Conservation (phyloP, 2,888 invertebrate species). For the Lochmaea capreae region DNA sequence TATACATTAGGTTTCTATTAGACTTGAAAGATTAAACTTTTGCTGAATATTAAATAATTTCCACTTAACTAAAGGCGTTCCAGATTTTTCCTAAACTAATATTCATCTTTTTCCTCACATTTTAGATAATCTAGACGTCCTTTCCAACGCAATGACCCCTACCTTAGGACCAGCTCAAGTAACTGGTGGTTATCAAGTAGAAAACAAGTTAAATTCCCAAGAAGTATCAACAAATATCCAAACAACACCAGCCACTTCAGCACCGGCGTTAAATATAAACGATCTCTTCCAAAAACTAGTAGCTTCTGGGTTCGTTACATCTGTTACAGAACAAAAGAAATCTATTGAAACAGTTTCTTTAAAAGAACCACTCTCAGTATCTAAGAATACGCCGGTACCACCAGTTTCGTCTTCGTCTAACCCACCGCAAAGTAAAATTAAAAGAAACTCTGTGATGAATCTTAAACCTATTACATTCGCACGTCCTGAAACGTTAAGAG, state of each 20-base stretch:
- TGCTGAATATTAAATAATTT: not conserved
- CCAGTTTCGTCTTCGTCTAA: constrained; percentile 5
- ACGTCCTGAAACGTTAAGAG: constrained; percentile 79
- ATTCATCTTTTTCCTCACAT: constrained; percentile 27
- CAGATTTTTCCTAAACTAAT: not conserved
- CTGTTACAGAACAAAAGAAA: constrained; percentile 36
- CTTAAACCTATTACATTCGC: constrained; percentile 76
- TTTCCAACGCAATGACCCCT: constrained; percentile 75
- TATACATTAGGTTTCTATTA: too few species aligned
- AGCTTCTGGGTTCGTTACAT: constrained; percentile 82
- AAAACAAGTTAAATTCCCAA: constrained; percentile 49
- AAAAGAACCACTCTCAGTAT: not conserved
- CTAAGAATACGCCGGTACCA: not conserved
- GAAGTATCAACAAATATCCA: constrained; percentile 18
- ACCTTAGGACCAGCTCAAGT: constrained; percentile 68
- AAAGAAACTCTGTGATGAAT: constrained; percentile 54
- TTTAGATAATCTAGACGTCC: constrained; percentile 72
- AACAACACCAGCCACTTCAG: constrained; percentile 53
- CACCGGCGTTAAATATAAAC: constrained; percentile 72
- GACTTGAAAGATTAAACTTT: too few species aligned
- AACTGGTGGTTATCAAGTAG: constrained; percentile 70
- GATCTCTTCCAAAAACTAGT: constrained; percentile 88
- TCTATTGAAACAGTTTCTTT: not conserved
- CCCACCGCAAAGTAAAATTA: constrained; percentile 32
- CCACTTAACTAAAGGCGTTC: too few species aligned